These are phyloP conservation scores for Notarius lentiginosus DNA, from an alignment of 2,113 vertebrate genomes.

Conservation along the genomic window DNA sequence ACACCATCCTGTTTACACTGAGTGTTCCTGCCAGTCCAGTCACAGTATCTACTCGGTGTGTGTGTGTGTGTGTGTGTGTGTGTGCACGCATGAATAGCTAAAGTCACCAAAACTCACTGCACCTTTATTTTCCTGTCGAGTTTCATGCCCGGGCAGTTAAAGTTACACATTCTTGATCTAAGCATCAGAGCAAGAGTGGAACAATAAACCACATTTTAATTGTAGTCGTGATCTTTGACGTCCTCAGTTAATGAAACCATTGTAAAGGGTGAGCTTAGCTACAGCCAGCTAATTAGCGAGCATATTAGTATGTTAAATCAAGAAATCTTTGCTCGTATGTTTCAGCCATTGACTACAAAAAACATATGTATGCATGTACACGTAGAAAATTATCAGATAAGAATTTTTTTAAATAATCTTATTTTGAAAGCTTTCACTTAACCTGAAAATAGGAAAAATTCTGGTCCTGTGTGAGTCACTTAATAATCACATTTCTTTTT, in stretches of 20 bases:
- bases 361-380: neutral
- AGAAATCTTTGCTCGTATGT: neutral
- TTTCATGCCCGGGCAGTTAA: neutral
- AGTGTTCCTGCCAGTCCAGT: conserved; percentile 7
- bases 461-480: neutral
- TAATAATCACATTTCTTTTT: neutral
- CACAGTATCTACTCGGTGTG: conserved; percentile 43
- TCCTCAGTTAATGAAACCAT: neutral
- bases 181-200: neutral
- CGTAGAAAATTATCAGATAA: neutral
- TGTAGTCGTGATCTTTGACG: neutral
- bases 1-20: conserved; percentile 41
- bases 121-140: neutral
- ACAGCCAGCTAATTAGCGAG: neutral
- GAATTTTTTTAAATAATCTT: too few relatives aligned
- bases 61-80: conserved; percentile 21
- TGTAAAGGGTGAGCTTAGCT: neutral
- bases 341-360: neutral
- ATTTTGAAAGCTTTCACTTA: neutral
- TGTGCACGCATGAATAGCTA: neutral
- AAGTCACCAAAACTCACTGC: neutral
- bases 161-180: neutral
- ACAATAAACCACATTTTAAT: neutral
- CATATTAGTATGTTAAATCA: neutral
- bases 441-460: neutral